A percentile compares a stretch with the other conserved stretches of the same genome.
Conservation (phyloP, 2,113 vertebrate species). For the Malurus melanocephalus region DNA sequence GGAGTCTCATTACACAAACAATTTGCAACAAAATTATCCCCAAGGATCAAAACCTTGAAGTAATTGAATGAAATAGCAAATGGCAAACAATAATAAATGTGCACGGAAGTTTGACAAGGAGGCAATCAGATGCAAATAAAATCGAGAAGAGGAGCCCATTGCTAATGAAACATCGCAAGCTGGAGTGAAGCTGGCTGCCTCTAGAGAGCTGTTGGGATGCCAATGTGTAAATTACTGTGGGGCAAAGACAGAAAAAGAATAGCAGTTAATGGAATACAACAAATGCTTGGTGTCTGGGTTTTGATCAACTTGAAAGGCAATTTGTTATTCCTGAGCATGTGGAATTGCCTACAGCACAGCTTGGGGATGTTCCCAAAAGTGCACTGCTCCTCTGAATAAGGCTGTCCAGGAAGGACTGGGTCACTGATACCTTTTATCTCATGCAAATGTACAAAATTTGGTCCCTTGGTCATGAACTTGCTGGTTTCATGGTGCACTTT, state of each 20-base stretch:
- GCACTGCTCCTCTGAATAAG: no score
- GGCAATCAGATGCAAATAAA: neutral
- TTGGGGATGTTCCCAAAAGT: no score
- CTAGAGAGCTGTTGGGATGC: no score
- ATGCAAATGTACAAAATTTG: neutral
- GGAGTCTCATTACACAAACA: neutral
- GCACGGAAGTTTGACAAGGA: neutral
- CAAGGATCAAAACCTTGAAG: neutral
- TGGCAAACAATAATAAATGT: neutral
- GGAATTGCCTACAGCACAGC: neutral
- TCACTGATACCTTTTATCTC: no score
- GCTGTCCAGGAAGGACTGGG: no score
- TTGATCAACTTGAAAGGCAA: neutral
- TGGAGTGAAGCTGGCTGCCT: no score
- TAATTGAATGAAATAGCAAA: neutral
- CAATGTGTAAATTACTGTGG: no score
- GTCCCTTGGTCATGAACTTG: neutral
- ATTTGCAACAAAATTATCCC: neutral
- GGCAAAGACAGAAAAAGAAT: neutral
- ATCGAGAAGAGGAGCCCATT: neutral
- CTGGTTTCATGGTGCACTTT: neutral
- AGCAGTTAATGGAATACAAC: neutral
- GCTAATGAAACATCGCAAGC: no score
- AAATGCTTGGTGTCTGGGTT: neutral
- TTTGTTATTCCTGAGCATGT: neutral